A percentile compares a stretch with the other conserved stretches of the same genome.
Conservation (phyloP, 2,113 vertebrate species). For the Camelus dromedarius region DNA sequence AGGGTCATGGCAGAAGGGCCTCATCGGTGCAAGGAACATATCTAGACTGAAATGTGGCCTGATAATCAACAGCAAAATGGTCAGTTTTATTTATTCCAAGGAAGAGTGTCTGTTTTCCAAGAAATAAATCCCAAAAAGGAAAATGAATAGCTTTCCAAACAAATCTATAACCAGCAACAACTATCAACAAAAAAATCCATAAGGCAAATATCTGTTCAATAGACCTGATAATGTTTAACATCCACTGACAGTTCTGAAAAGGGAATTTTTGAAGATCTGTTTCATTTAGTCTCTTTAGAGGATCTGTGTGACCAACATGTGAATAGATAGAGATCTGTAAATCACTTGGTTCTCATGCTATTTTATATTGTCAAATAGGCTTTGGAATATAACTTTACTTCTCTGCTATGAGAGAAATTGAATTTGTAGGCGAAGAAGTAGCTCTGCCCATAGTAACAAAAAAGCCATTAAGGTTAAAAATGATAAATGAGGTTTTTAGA, state of each 20-base stretch:
- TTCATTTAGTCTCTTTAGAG: background rate
- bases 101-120: background rate
- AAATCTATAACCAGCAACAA: background rate
- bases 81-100: slow-evolving; percentile 25
- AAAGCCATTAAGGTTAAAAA: background rate
- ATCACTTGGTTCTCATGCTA: background rate
- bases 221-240: background rate
- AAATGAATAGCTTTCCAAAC: background rate
- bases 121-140: slow-evolving; percentile 20
- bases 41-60: background rate
- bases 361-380: background rate
- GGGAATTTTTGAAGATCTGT: background rate
- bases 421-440: slow-evolving; percentile 22
- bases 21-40: background rate
- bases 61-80: background rate
- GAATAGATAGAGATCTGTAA: background rate
- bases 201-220: background rate
- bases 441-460: background rate
- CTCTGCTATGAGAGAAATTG: background rate
- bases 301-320: background rate
- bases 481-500: background rate
- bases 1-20: background rate
- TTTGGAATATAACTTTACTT: slow-evolving; percentile 15
- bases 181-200: background rate
- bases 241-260: background rate